phyloP scores from a whole-genome alignment of 1,140 invertebrate genomes.

The Homarus americanus region DNA sequence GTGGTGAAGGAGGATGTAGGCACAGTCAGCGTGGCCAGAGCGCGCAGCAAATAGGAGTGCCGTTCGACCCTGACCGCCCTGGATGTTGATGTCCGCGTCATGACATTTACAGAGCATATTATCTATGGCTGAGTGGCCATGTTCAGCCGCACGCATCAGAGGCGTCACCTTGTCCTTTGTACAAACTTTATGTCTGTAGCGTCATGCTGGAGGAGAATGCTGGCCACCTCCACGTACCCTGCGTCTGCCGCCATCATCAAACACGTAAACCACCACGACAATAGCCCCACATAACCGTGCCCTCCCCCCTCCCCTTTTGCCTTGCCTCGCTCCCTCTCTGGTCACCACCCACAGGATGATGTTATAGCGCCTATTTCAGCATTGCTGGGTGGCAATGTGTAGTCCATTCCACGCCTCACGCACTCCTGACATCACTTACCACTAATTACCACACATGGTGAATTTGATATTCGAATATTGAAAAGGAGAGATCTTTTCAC shows the following conservation, averaged over 20 bases:
- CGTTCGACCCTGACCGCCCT: conserved; percentile 63
- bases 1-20: conserved; percentile 70
- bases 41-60: conserved; percentile 69
- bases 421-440: too few species aligned
- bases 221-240: conserved; percentile 66
- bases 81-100: conserved; percentile 69
- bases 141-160: conserved; percentile 72
- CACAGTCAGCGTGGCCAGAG: conserved; percentile 66
- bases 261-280: too few species aligned
- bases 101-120: conserved; percentile 72
- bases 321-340: too few species aligned
- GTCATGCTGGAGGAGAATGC: conserved; percentile 62
- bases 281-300: too few species aligned
- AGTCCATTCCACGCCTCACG: too few species aligned
- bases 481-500: too few species aligned
- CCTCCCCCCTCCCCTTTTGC: too few species aligned
- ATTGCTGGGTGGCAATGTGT: too few species aligned
- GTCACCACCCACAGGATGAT: too few species aligned
- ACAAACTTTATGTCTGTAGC: conserved; percentile 56
- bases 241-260: conserved; percentile 73
- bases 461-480: too few species aligned
- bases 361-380: too few species aligned
- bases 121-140: conserved; percentile 67
- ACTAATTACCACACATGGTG: too few species aligned
- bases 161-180: conserved; percentile 73